phyloP scores from a whole-genome alignment of 2,113 vertebrate species.

The Aldabrachelys gigantea region DNA sequence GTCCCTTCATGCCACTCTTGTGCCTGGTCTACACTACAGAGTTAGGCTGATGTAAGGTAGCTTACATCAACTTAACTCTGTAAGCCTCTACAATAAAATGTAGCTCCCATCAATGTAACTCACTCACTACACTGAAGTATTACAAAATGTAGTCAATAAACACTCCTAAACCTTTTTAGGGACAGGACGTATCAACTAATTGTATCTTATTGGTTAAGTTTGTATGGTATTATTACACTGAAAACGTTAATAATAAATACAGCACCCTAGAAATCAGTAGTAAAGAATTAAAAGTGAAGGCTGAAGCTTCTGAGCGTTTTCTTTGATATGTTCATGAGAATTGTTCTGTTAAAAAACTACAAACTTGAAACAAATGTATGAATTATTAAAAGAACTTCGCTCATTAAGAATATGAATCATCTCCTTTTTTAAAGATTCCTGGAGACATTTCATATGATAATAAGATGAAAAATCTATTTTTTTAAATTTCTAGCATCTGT shows the following conservation, averaged over 20 bases:
- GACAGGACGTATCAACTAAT: neutral
- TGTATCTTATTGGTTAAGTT: neutral
- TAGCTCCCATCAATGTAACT: too few species aligned
- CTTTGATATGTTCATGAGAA: neutral
- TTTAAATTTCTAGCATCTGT: neutral
- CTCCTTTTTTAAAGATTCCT: conserved; percentile 23
- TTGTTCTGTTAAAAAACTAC: neutral
- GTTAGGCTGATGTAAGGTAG: neutral
- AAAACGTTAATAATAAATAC: neutral
- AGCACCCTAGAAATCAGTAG: neutral
- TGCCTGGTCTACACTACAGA: neutral
- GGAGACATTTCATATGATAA: neutral
- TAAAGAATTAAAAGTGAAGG: neutral
- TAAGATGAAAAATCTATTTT: neutral
- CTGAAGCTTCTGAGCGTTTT: neutral
- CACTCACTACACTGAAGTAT: neutral
- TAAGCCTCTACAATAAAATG: too few species aligned
- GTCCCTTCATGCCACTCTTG: neutral
- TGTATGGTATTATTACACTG: neutral
- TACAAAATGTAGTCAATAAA: neutral
- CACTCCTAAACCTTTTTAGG: neutral
- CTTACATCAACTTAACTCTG: neutral
- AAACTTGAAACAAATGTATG: neutral
- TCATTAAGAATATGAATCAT: conserved; percentile 20
- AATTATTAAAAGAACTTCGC: conserved; percentile 18